Percentiles rank a stretch among this genome's conserved stretches.
These are phyloP conservation scores for Uromys caudimaculatus DNA, from an alignment of 2,797 vertebrate genomes.

Conservation along the genomic window DNA sequence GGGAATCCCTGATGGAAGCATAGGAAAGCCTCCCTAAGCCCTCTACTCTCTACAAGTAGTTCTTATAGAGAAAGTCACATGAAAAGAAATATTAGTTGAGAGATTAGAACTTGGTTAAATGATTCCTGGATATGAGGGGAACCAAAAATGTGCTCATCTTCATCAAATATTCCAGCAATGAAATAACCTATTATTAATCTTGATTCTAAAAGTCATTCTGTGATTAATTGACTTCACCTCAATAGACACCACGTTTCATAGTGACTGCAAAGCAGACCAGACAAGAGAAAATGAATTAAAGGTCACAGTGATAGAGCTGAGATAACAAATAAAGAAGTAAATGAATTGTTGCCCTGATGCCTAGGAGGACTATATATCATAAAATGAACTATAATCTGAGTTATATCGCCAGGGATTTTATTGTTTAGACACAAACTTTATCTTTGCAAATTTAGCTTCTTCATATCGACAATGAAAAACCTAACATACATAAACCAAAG, in stretches of 20 bases:
- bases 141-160: slow-evolving; percentile 59
- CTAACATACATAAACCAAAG: slow-evolving; percentile 1
- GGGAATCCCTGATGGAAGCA: slow-evolving; percentile 14
- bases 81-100: slow-evolving; percentile 52
- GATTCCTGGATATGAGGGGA: slow-evolving; percentile 58
- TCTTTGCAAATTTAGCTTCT: slow-evolving; percentile 26
- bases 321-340: slow-evolving; percentile 40
- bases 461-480: slow-evolving; percentile 20
- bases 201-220: slow-evolving; percentile 74
- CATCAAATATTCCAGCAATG: slow-evolving; percentile 65
- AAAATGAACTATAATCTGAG: not conserved
- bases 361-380: not conserved
- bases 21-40: slow-evolving; percentile 1
- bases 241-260: slow-evolving; percentile 61
- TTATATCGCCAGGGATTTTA: slow-evolving; percentile 7
- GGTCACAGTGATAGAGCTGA: slow-evolving; percentile 56
- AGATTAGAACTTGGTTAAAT: slow-evolving; percentile 36
- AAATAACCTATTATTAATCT: slow-evolving; percentile 71
- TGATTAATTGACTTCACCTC: slow-evolving; percentile 71
- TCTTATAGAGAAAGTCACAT: slow-evolving; percentile 7
- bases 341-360: not conserved
- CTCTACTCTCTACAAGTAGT: slow-evolving; percentile 5
- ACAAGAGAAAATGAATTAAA: slow-evolving; percentile 73
- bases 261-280: slow-evolving; percentile 59
- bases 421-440: not conserved